phyloP scores from a whole-genome alignment of 1,140 invertebrate species.

The Drosophila lacertosa region DNA sequence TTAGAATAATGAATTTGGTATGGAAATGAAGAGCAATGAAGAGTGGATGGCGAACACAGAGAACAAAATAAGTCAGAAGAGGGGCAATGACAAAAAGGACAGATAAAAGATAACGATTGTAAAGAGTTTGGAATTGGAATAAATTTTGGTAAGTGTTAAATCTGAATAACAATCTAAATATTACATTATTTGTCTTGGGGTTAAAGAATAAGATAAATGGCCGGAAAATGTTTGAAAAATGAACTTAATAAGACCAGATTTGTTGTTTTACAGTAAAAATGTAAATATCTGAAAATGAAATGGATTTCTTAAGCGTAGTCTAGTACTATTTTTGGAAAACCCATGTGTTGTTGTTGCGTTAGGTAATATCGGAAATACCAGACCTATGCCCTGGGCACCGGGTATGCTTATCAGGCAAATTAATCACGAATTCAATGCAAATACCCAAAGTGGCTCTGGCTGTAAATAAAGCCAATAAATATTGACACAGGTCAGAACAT shows the following conservation, averaged over 20 bases:
- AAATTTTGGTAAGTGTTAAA: background rate
- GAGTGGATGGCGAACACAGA: background rate
- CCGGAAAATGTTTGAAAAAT: background rate
- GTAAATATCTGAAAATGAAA: too few species aligned
- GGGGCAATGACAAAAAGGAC: background rate
- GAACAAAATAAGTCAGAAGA: background rate
- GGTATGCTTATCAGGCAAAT: slow-evolving; percentile 46
- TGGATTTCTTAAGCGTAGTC: too few species aligned
- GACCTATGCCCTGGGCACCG: background rate
- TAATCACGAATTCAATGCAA: slow-evolving; percentile 69
- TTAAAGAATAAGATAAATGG: too few species aligned
- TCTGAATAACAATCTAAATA: too few species aligned
- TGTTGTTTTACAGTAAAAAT: too few species aligned
- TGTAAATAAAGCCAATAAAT: slow-evolving; percentile 74
- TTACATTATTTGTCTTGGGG: too few species aligned
- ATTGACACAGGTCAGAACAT: slow-evolving; percentile 69
- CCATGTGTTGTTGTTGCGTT: too few species aligned
- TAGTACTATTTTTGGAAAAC: too few species aligned
- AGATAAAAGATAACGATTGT: slow-evolving; percentile 1
- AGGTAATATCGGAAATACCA: slow-evolving; percentile 32
- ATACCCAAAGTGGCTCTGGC: slow-evolving; percentile 50
- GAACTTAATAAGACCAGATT: background rate
- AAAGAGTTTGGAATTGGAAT: background rate
- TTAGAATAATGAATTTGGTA: slow-evolving; percentile 13
- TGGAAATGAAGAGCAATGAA: slow-evolving; percentile 1